Evolutionary conservation across 2,888 invertebrate species (phyloP).

Genomic region (Erebia aethiops): DNA sequence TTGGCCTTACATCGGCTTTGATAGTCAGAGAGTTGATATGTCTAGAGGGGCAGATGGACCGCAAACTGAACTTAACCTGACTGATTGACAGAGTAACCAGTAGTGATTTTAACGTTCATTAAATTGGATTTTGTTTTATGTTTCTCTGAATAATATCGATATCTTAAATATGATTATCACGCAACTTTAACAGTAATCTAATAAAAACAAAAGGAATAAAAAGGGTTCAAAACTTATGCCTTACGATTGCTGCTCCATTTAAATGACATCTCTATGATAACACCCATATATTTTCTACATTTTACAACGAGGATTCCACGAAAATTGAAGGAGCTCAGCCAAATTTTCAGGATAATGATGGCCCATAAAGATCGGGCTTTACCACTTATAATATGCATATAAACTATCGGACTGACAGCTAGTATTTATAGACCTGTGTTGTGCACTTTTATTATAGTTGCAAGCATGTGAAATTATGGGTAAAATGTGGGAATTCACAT

Average conservation of each 20-base stretch:
- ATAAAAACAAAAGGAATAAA: too few species aligned
- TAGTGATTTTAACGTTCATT: background rate
- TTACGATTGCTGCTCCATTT: background rate
- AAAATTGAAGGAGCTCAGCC: conserved; percentile 47
- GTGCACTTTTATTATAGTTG: conserved; percentile 35
- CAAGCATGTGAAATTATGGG: conserved; percentile 22
- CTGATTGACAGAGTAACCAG: background rate
- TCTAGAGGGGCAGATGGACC: background rate
- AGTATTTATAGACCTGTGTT: conserved; percentile 38
- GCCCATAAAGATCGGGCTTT: conserved; percentile 46
- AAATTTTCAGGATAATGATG: conserved; percentile 47
- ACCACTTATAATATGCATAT: conserved; percentile 45
- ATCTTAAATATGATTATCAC: too few species aligned
- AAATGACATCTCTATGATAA: background rate
- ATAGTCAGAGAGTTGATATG: conserved; percentile 36
- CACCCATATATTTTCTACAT: conserved; percentile 46
- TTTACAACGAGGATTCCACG: conserved; percentile 47
- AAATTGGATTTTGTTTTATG: background rate
- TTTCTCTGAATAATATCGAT: background rate
- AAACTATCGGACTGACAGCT: conserved; percentile 42
- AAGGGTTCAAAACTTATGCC: background rate
- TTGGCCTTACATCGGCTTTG: conserved; percentile 42
- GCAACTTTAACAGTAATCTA: too few species aligned
- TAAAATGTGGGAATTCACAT: conserved; percentile 17
- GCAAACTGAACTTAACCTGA: background rate